Evolutionary conservation across 1,140 invertebrate genomes (phyloP).

Genomic region (Zaprionus ghesquierei): DNA sequence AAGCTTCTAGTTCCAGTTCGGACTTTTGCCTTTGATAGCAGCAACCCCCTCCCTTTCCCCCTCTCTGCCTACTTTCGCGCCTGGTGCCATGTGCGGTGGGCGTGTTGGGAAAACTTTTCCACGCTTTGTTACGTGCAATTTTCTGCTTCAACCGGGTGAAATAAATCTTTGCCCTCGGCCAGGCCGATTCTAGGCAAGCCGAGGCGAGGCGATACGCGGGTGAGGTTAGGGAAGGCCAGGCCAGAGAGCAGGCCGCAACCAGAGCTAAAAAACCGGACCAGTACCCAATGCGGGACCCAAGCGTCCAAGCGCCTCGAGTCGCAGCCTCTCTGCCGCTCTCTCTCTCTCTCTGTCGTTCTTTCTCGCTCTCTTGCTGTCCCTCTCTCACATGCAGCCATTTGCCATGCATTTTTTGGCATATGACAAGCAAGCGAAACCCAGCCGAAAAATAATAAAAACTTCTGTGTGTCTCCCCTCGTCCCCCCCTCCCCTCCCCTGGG

Average conservation of each 20-base stretch:
- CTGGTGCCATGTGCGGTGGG: constrained; percentile 29
- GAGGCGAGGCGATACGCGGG: no score
- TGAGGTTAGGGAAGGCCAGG: neutral
- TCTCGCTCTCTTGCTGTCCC: neutral
- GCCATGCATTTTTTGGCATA: constrained; percentile 36
- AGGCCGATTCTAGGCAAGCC: constrained; percentile 3
- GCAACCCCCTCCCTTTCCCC: neutral
- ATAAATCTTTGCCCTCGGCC: constrained; percentile 59
- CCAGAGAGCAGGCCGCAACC: neutral
- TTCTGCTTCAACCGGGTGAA: constrained; percentile 72
- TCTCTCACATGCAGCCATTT: neutral
- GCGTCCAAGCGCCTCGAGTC: constrained; percentile 7
- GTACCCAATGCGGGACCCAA: neutral
- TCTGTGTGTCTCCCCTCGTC: neutral
- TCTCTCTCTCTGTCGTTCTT: neutral
- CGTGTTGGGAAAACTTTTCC: constrained; percentile 56
- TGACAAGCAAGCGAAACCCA: constrained; percentile 23
- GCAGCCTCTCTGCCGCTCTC: neutral
- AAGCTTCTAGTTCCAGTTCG: neutral
- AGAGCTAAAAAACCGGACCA: neutral
- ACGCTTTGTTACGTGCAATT: constrained; percentile 76
- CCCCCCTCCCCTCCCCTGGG: neutral
- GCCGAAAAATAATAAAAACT: constrained; percentile 1
- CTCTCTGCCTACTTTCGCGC: neutral
- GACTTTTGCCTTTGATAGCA: neutral